phyloP scores from a whole-genome alignment of 2,888 invertebrate genomes.

The Hololepta plana region DNA sequence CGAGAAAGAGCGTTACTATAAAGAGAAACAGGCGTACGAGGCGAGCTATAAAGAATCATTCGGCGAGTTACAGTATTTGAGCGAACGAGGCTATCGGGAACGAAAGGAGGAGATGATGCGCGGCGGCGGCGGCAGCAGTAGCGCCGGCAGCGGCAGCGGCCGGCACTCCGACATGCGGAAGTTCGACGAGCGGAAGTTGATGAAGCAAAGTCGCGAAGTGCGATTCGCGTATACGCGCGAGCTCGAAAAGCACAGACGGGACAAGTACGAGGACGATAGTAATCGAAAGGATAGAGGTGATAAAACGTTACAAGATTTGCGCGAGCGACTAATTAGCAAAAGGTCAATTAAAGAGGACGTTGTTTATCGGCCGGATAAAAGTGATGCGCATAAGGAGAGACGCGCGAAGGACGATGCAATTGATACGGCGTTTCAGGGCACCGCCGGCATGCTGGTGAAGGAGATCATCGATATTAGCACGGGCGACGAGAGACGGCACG shows the following conservation, averaged over 20 bases:
- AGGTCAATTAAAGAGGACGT: constrained; percentile 42
- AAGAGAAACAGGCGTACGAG: constrained; percentile 22
- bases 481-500: constrained; percentile 14
- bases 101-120: constrained; percentile 16
- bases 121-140: constrained; percentile 15
- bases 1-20: constrained; percentile 25
- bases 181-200: constrained; percentile 19
- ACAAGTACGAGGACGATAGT: constrained; percentile 20
- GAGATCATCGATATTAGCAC: constrained; percentile 26
- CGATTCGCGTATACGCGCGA: constrained; percentile 10
- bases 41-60: constrained; percentile 12
- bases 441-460: constrained; percentile 26
- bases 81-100: constrained; percentile 17
- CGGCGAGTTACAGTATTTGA: constrained; percentile 17
- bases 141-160: constrained; percentile 13
- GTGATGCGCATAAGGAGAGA: constrained; percentile 16
- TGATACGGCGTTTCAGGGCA: constrained; percentile 22
- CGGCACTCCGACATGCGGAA: constrained; percentile 20
- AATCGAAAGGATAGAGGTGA: constrained; percentile 34
- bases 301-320: constrained; percentile 53
- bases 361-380: constrained; percentile 13
- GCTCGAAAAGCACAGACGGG: constrained; percentile 19
- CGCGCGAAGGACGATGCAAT: constrained; percentile 15
- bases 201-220: constrained; percentile 14
- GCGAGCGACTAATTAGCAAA: constrained; percentile 53